phyloP scores from a whole-genome alignment of 2,113 vertebrate genomes.

The Sinocyclocheilus grahami region DNA sequence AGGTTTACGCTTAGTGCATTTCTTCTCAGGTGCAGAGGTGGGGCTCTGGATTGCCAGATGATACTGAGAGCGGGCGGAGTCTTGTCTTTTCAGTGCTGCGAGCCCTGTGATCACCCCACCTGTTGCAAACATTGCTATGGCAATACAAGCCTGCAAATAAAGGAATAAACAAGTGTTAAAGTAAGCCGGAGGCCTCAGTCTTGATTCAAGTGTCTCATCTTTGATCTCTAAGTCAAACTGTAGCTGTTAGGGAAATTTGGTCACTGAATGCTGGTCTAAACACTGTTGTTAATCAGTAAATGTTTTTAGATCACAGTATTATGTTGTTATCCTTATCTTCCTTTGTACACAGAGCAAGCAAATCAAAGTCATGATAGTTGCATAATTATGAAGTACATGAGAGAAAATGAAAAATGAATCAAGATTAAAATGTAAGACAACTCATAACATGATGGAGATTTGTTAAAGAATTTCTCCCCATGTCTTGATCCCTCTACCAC shows the following conservation, averaged over 20 bases:
- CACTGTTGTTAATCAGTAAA: too few relatives aligned
- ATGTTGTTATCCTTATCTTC: background rate
- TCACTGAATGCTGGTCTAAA: background rate
- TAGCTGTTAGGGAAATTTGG: background rate
- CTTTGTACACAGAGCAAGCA: background rate
- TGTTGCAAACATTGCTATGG: conserved; percentile 88
- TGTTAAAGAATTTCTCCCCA: background rate
- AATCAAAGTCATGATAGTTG: background rate
- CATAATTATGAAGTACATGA: background rate
- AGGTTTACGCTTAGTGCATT: conserved; percentile 81
- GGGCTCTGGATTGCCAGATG: conserved; percentile 72
- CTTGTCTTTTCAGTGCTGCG: conserved; percentile 95
- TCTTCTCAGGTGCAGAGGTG: conserved; percentile 73
- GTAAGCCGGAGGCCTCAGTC: background rate
- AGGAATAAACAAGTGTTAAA: conserved; percentile 32
- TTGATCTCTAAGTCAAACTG: background rate
- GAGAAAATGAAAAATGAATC: too few relatives aligned
- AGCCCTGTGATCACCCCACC: conserved; percentile 96
- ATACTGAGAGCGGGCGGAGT: conserved; percentile 92
- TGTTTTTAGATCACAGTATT: background rate
- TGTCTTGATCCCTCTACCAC: background rate
- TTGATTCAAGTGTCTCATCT: background rate
- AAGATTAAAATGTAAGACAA: too few relatives aligned
- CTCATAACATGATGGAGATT: background rate
- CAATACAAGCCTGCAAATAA: conserved; percentile 53